Evolutionary conservation across 2,888 invertebrate species (phyloP), one percentile per base, ranked within the genome.

Genomic region (Shargacucullia verbasci): DNA sequence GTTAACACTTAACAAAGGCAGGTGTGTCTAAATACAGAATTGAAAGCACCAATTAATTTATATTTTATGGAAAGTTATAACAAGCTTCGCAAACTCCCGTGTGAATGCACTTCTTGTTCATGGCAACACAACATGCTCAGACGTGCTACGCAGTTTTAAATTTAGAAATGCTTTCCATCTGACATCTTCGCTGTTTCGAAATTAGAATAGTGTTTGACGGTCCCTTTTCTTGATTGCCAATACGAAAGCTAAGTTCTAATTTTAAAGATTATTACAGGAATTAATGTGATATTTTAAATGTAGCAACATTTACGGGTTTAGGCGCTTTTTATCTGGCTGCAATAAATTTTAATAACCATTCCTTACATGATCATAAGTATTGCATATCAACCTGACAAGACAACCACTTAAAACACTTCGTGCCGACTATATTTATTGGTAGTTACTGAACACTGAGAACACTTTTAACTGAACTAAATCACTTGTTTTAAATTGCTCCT

Each of bases 141-240:
- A 86, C 88, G 81, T 83, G 73, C 73, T 81, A 82, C 83, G 78
- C 81, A 62, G 72, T 81, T 86, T 86, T 84, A 88, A 86, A 84
- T 83, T 81, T 87, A 87, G 87, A 87, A 82, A 79, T 70, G 56
- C 71, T 74, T 67, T 70, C 71, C 74, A 74, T 78, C 79, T 86
- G 82, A 81, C 85, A 84, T 76, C 79, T 80, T 78, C 77, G 70
- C 70, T 68, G 73, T 75, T 83, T 79, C 75, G 76, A 82, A 83
- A 74, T 79, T 85, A 83, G 84, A 84, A 82, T 68, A 66, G 63
- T 33, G 43, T 67, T 73, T 72, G 67, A 74, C 73, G 57, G 66
- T 74, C 71, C 70, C 72, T 65, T 64, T 76, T 68, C 70, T 68
- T 55, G 46, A 45, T 59, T 60, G 58, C 60, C 58, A 60, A 58